Evolutionary conservation across 2,113 vertebrate species (phyloP).

Genomic region (Butorides virescens): DNA sequence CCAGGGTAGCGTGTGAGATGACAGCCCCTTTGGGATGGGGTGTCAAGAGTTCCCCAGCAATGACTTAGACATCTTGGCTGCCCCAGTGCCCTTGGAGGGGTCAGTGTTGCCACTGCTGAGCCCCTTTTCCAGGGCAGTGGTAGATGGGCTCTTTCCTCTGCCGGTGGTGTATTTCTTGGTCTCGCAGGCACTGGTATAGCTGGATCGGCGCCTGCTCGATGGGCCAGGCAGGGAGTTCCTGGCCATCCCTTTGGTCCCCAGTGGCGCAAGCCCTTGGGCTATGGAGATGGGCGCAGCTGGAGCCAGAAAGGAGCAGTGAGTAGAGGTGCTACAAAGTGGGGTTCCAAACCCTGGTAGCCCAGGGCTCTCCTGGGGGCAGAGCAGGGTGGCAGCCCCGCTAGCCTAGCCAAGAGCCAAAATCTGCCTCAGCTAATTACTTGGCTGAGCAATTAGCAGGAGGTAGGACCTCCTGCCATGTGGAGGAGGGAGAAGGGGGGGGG

Average conservation of each 20-base stretch:
- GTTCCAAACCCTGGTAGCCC: background rate
- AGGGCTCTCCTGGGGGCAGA: background rate
- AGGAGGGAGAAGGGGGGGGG: background rate
- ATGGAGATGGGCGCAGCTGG: background rate
- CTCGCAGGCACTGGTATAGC: background rate
- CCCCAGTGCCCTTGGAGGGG: background rate
- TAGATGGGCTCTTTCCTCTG: background rate
- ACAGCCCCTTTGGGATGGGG: background rate
- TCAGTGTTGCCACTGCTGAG: background rate
- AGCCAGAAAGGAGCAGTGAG: background rate
- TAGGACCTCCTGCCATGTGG: background rate
- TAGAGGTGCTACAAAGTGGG: background rate
- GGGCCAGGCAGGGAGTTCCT: background rate
- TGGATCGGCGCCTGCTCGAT: background rate
- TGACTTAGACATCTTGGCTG: background rate
- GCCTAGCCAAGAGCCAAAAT: background rate
- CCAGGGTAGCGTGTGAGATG: background rate
- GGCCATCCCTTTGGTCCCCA: background rate
- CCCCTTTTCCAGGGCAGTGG: background rate
- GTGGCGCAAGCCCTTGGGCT: background rate
- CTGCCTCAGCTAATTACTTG: background rate
- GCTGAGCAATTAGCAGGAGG: slow-evolving; percentile 2
- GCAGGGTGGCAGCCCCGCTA: background rate
- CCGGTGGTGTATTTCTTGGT: background rate
- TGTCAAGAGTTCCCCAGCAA: background rate